Percentiles rank a stretch among this genome's conserved stretches.
These are phyloP conservation scores for Colostygia pectinataria DNA, from an alignment of 2,888 invertebrate species.

Conservation along the genomic window DNA sequence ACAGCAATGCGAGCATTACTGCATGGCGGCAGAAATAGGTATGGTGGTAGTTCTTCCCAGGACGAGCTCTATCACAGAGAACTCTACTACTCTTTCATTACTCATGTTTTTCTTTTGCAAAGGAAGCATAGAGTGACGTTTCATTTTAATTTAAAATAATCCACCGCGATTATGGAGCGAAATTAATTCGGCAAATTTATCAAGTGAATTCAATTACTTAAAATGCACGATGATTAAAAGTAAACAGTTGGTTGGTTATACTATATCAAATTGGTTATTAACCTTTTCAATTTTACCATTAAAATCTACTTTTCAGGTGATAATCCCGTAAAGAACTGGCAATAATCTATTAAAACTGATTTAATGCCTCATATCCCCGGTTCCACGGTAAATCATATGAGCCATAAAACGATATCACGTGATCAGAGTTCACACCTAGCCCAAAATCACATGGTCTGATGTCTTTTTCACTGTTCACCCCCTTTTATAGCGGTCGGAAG, in stretches of 20 bases:
- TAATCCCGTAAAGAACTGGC: slow-evolving; percentile 15
- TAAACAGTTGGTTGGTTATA: no score
- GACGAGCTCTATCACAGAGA: no score
- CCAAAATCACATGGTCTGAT: slow-evolving; percentile 56
- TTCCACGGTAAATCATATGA: slow-evolving; percentile 44
- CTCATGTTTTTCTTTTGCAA: no score
- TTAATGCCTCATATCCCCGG: slow-evolving; percentile 27
- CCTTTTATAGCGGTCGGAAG: slow-evolving; percentile 53
- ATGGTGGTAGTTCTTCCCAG: no score
- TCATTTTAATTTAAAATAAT: no score
- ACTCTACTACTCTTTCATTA: no score
- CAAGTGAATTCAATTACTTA: background rate
- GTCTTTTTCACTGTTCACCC: slow-evolving; percentile 69
- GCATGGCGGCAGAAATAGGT: no score
- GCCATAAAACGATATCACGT: slow-evolving; percentile 63
- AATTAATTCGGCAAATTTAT: background rate
- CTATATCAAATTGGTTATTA: background rate
- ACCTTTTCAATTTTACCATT: slow-evolving; percentile 1
- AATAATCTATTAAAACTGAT: slow-evolving; percentile 33
- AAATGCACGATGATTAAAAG: background rate
- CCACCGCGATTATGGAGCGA: background rate
- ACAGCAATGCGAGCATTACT: no score
- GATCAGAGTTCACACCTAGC: slow-evolving; percentile 71
- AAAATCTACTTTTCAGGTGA: slow-evolving; percentile 19
- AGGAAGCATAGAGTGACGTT: no score